Evolutionary conservation across 2,113 vertebrate species (phyloP), one percentile per base, ranked within the genome.

Genomic region (Collichthys lucidus): DNA sequence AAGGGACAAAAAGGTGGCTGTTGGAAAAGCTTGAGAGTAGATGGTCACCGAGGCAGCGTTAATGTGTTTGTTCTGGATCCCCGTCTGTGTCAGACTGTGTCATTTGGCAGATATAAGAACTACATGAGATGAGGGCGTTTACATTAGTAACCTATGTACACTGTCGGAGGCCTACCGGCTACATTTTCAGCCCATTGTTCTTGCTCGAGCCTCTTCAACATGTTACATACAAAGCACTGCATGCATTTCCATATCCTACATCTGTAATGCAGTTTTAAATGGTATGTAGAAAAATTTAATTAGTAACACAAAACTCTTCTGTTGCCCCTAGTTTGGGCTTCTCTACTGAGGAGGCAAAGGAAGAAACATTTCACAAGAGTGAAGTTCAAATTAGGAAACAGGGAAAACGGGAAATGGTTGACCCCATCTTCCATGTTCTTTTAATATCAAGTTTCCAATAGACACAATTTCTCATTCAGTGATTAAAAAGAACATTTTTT

Each of bases 21-120:
- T 47, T 77, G 79, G 67, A 73, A 76, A 17, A 42, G 68, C 46
- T 73, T 77, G 74, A 80, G 55, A 77, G 72, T 22, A 67, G 55
- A 80, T 29, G 73, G 63, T 47, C 15, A 55, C 35, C 11, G 19
- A 74, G 68, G 65, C 55, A 12, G 75, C 29, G 64, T 79, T 88
- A 89, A 89, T 82, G 74, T 85, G 68, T 82, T 84, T 89, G 76
- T 68, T 79, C 80, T 86, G 84, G 87, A 89, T 47, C 29, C 2
- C n/a, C 1, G 19, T 61, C 74, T 64, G 57, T 56, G 31, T 35
- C 31, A 16, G 42, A 29, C 69, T 80, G 79, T 85, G 76, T 83
- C 76, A 55, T 65, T 77, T 88, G 86, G 86, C 87, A 80, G 57
- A 47, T 26, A 1, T 2, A 1, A 2, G 57, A 26, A 73, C 62